Percentiles rank a stretch among this genome's conserved stretches.
Conservation (phyloP, 1,140 invertebrate genomes). For the Brachionus calyciflorus region DNA sequence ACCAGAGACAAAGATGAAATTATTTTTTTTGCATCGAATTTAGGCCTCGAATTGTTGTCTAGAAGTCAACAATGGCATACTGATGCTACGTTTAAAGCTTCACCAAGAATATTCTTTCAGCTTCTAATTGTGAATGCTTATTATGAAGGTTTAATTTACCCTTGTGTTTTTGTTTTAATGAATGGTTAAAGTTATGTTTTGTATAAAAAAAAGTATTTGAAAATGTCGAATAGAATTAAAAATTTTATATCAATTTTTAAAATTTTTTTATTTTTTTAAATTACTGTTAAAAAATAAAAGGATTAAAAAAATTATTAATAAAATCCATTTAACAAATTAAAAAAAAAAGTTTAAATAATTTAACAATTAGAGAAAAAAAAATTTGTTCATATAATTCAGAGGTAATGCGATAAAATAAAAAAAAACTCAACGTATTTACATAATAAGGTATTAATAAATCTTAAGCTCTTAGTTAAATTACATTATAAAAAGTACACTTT, state of each 20-base stretch:
- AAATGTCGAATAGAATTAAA: background rate
- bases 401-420: background rate
- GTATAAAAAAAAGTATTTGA: background rate
- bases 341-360: conserved; percentile 10
- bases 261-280: background rate
- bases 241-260: background rate
- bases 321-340: too few relatives aligned
- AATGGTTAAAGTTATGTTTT: background rate
- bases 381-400: background rate
- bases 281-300: conserved; percentile 19
- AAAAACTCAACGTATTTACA: background rate
- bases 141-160: background rate
- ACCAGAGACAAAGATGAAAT: too few relatives aligned
- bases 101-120: too few relatives aligned
- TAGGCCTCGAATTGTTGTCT: too few relatives aligned
- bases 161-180: background rate
- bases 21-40: too few relatives aligned
- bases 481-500: background rate
- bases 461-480: background rate
- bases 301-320: background rate
- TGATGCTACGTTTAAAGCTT: too few relatives aligned
- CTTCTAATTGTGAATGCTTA: too few relatives aligned
- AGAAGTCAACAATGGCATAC: too few relatives aligned
- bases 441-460: background rate
- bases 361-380: conserved; percentile 9